Evolutionary conservation across 1,140 invertebrate genomes (phyloP).

Genomic region (Cardiocondyla obscurior): DNA sequence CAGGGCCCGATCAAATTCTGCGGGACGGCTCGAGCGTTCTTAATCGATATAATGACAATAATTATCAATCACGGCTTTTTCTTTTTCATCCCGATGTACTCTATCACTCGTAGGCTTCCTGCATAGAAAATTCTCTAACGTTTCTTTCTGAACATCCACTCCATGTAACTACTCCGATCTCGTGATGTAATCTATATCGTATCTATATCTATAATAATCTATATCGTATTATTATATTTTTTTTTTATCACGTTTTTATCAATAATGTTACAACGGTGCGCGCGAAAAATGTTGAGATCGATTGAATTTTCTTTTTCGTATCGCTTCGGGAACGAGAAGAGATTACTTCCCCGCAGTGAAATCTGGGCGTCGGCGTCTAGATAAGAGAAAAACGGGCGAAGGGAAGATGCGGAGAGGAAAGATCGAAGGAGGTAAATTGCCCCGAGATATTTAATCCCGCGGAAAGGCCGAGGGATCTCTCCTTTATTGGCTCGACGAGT

Average conservation of each 20-base stretch:
- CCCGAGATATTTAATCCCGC: conserved; percentile 81
- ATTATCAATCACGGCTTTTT: not conserved
- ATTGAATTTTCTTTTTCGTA: conserved; percentile 23
- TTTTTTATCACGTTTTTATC: not conserved
- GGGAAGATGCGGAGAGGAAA: conserved; percentile 33
- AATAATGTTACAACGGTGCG: not conserved
- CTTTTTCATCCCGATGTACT: not conserved
- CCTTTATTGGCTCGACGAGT: conserved; percentile 80
- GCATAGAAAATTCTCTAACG: no score
- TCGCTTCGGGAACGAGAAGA: conserved; percentile 5
- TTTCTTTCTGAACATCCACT: not conserved
- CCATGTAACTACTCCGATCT: not conserved
- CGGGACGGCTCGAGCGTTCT: not conserved
- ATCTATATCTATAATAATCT: no score
- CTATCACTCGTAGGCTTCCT: not conserved
- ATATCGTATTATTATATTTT: no score
- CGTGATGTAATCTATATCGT: no score
- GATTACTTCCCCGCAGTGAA: conserved; percentile 62
- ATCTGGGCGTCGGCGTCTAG: conserved; percentile 63
- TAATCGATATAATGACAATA: not conserved
- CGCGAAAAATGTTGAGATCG: conserved; percentile 38
- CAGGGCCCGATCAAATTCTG: not conserved
- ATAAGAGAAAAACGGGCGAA: conserved; percentile 36
- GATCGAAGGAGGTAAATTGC: conserved; percentile 77
- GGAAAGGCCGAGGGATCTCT: conserved; percentile 76